Evolutionary conservation across 2,888 invertebrate species (phyloP).

Genomic region (Trichogramma evanescens): DNA sequence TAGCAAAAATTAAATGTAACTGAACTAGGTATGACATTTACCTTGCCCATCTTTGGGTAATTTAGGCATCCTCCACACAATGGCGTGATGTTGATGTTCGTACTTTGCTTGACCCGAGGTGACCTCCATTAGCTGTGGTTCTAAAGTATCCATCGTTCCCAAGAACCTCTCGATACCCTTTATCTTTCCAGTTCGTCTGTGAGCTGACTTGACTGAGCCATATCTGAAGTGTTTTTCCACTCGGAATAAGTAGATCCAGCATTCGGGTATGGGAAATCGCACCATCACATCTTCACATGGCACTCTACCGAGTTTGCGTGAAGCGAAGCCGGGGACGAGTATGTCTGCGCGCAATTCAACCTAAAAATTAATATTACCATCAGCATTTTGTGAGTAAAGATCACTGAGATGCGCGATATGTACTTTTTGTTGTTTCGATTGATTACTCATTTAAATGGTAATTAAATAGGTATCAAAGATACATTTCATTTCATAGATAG

Average conservation of each 20-base stretch:
- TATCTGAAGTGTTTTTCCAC: conserved; percentile 90
- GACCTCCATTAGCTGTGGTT: conserved; percentile 88
- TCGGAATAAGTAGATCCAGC: conserved; percentile 98
- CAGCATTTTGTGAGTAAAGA: background rate
- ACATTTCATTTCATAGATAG: background rate
- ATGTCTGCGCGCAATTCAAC: conserved; percentile 93
- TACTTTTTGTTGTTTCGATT: too few relatives aligned
- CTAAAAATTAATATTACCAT: conserved; percentile 42
- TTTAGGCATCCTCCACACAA: conserved; percentile 96
- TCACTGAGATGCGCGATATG: too few relatives aligned
- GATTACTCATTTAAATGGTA: too few relatives aligned
- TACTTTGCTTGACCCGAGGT: conserved; percentile 97
- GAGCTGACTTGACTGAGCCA: conserved; percentile 45
- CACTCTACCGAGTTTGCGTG: conserved; percentile 88
- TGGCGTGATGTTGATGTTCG: conserved; percentile 93
- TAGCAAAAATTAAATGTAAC: background rate
- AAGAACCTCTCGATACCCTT: conserved; percentile 88
- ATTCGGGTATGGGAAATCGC: conserved; percentile 94
- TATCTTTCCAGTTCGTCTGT: conserved; percentile 75
- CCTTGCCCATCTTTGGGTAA: conserved; percentile 99
- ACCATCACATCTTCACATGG: conserved; percentile 97
- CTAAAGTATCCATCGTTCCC: conserved; percentile 83
- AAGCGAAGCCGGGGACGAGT: conserved; percentile 93
- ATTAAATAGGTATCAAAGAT: background rate
- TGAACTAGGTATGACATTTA: conserved; percentile 39